Conservation (phyloP, 2,888 invertebrate species). For the Lissocephala sabroskyi region DNA sequence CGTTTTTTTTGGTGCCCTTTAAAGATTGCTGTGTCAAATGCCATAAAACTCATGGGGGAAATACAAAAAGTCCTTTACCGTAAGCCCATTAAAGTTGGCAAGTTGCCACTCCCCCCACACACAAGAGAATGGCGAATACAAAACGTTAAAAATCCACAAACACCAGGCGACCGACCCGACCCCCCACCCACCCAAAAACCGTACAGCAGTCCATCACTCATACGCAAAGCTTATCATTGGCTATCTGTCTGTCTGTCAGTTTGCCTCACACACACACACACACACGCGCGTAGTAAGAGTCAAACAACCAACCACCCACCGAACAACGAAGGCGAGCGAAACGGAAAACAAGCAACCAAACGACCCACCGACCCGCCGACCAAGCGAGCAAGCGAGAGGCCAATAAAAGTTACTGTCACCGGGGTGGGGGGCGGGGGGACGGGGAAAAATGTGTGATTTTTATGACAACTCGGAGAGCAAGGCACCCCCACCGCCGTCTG, state of each 20-base stretch:
- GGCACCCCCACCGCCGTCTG: not conserved
- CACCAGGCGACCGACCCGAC: not conserved
- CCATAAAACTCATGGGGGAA: no score
- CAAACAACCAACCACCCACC: constrained; percentile 5
- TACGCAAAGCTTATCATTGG: constrained; percentile 61
- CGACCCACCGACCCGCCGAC: constrained; percentile 1
- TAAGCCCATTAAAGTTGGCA: no score
- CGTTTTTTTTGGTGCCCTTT: no score
- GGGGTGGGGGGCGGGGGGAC: not conserved
- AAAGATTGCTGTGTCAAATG: no score
- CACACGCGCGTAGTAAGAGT: constrained; percentile 23
- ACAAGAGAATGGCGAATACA: no score
- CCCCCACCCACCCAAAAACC: not conserved
- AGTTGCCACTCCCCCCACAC: no score
- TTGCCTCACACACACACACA: constrained; percentile 41
- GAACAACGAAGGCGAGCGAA: not conserved
- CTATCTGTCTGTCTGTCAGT: constrained; percentile 65
- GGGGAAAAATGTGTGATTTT: constrained; percentile 11
- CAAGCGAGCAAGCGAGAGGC: not conserved
- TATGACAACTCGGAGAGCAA: constrained; percentile 6
- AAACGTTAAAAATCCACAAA: not conserved
- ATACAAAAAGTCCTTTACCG: no score
- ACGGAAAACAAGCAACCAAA: not conserved
- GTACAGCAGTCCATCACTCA: constrained; percentile 47
- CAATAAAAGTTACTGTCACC: no score